These are phyloP conservation scores for Melanostigma gelatinosum DNA, from an alignment of 2,113 vertebrate genomes.

Conservation along the genomic window DNA sequence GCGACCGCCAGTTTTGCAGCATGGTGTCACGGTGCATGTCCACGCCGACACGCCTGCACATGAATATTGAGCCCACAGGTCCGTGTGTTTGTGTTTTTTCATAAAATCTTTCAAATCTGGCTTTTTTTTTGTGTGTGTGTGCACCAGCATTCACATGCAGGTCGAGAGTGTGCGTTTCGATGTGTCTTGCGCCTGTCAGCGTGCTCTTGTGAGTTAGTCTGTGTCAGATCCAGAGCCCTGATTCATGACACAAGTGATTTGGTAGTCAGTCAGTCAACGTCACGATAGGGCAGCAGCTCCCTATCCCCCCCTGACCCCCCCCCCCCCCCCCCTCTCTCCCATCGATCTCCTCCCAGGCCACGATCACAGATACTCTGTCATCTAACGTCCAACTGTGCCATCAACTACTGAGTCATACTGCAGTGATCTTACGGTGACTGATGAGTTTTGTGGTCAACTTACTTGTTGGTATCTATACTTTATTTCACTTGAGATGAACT, in stretches of 20 bases:
- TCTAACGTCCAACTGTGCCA: conserved; percentile 44
- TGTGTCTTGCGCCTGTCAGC: conserved; percentile 26
- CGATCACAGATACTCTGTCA: conserved; percentile 49
- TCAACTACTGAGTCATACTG: conserved; percentile 51
- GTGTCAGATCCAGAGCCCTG: conserved; percentile 65
- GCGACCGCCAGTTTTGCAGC: conserved; percentile 46
- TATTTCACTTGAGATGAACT: background rate
- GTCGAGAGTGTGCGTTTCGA: background rate
- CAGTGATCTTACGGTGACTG: conserved; percentile 41
- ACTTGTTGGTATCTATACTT: too few relatives aligned
- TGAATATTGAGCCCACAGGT: background rate
- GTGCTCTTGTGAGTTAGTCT: conserved; percentile 44
- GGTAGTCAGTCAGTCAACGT: conserved; percentile 75
- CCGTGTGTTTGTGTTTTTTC: background rate
- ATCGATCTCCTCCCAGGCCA: conserved; percentile 46
- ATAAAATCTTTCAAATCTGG: background rate
- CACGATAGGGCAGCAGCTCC: conserved; percentile 36
- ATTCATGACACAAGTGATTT: conserved; percentile 77
- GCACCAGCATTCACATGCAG: background rate
- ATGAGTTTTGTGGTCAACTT: background rate
- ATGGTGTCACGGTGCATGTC: conserved; percentile 16
- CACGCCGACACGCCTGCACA: conserved; percentile 11
- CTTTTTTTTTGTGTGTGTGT: background rate
- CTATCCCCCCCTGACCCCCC: background rate
- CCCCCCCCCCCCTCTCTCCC: background rate